Evolutionary conservation across 2,113 vertebrate genomes (phyloP), one percentile per base, ranked within the genome.

Genomic region (Mirza zaza): DNA sequence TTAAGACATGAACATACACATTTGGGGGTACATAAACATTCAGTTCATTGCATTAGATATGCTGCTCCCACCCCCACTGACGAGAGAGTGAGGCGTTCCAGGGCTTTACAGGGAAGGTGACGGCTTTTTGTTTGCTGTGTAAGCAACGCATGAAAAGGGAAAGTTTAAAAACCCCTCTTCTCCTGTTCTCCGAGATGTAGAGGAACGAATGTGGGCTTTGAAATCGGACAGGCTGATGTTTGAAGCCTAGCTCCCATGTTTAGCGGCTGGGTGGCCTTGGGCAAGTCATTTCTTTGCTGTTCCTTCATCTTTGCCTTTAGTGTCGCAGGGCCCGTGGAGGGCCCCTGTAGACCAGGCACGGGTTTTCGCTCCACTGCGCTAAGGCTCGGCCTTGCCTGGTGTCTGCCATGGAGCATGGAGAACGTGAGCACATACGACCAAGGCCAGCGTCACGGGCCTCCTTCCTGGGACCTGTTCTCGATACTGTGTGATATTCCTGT

Each of bases 31-130:
- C 27, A 76, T 29, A 50, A 39, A 57, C 20, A 57, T 57, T 32
- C 73, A 50, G 36, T 63, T 17, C 32, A 21, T 50, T 27, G 8
- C 12, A 13, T 65, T 84, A 34, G 27, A 32, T 36, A 6, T 12
- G 34, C 67, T 48, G 1, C 10, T 23, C 18, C 18, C 4, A 15
- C 11, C 32, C 14, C n/a, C 0, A 8, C 5, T 6, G 59, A 42
- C 50, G 25, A 8, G 29, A 23, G 27, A 52, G 21, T 21, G 1
- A 90, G 52, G 25, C 29, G 11, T 0, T 2, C 6, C 3, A 52
- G 34, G 34, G 18, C 12, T 8, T 2, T 12, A 34, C 3, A 39
- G 73, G n/a, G 27, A 61, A 39, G 21, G 34, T 1, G n/a, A 21
- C 25, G 42, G 59, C 59, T 39, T 81, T 63, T 27, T 48, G 27